Evolutionary conservation across 2,797 vertebrate species (phyloP), one percentile per base, ranked within the genome.

Genomic region (Melanotaenia trifasciata): DNA sequence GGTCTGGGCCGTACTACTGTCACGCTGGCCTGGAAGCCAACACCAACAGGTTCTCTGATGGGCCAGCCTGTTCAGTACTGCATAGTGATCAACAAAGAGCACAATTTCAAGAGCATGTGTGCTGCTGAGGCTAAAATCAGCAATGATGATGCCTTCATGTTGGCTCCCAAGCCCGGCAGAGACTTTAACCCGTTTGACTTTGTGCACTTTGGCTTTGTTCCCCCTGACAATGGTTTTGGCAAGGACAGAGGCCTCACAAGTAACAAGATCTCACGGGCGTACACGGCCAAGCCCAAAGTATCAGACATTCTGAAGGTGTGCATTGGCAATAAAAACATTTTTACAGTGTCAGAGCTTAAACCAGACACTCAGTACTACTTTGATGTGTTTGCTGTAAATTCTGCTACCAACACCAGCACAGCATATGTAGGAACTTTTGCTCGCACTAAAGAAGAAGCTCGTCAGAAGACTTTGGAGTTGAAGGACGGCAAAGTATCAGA

Each of bases 71-170:
- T 98, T 43, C 96, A 96, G 75, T 99, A 99, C 71, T 99, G 98
- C 14, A 95, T 99, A 14, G 97, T 99, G 58, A 94, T 99, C 90
- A 99, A 96, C 91, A 97, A 97, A 67, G 97, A 99, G 76, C 98
- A 99, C 93, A 99, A 99, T 79, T 99, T 99, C 87, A 99, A 99
- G 91, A 99, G 98, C 72, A 95, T 99, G 79, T 99, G 98, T 5
- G 98, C 97, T 0, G 98, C 96, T 0, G 98, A 99, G 84, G 96
- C 97, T n/a, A 98, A 97, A 86, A 93, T 98, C 80, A 94, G 87
- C 69, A 80, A 84, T 0, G 98, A 99, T 0, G 98, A 98, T 0
- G 88, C 94, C 8, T 99, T 99, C 89, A 98, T 99, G 98, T 72
- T 91, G 72, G 97, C 95, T 3, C 98, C 98, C 0, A 98, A 98